phyloP scores from a whole-genome alignment of 1,140 invertebrate genomes.

The Caerostris extrusa region DNA sequence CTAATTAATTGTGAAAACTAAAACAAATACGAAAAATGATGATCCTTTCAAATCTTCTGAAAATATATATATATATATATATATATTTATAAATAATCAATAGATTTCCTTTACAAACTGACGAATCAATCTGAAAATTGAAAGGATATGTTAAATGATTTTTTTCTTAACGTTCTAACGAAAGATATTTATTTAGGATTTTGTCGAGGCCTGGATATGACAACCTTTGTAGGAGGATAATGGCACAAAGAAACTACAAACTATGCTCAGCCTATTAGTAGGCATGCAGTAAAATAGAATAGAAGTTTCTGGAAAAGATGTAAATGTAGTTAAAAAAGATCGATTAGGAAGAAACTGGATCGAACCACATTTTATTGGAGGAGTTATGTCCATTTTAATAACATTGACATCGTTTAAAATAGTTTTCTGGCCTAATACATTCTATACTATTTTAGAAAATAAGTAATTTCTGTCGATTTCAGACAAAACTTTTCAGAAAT shows the following conservation, averaged over 20 bases:
- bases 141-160: not conserved
- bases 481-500: no score
- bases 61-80: no score
- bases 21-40: no score
- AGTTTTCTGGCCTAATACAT: no score
- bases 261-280: not conserved
- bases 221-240: not conserved
- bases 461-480: no score
- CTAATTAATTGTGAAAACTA: no score
- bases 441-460: no score
- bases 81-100: no score
- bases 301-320: not conserved
- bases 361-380: no score
- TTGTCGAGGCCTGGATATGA: not conserved
- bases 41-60: no score
- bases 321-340: not conserved
- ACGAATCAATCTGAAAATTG: not conserved
- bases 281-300: not conserved
- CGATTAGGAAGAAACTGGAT: not conserved
- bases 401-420: no score
- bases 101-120: not conserved
- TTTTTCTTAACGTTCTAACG: not conserved
- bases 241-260: not conserved
- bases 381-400: no score
- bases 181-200: not conserved